Evolutionary conservation across 2,797 vertebrate species (phyloP), one percentile per base, ranked within the genome.

Genomic region (Hippopotamyrus pictus): DNA sequence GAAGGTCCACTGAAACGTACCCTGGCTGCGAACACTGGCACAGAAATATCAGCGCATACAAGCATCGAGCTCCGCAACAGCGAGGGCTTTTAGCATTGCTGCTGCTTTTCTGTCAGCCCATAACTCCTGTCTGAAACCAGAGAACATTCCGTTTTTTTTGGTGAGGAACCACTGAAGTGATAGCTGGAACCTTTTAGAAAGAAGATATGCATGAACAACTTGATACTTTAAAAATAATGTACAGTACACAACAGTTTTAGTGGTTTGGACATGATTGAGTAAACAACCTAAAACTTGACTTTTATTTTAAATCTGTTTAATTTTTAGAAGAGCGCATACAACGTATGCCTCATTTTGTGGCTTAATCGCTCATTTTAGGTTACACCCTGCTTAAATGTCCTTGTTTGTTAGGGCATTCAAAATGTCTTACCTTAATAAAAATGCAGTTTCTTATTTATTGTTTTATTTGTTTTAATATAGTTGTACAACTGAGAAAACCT

Each of bases 61-160:
- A 87, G 90, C 90, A 76, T 82, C 51, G 65, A 89, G 84, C 69
- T 87, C 51, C 48, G 54, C 46, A 88, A 59, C 89, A 83, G 89
- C 62, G 69, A 89, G 86, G 88, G 69, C 6, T 82, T 89, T 89
- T 88, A 88, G 73, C 50, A 59, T 57, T 84, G 65, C 82, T 50
- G 37, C 33, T 65, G 19, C 46, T 88, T 37, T 88, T 53, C 29
- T 88, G 22, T 6, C 33, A 46, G 37, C 41, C 17, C 76, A 82
- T 46, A 41, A 3, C 76, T 46, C 76, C 12, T 19, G 19, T 82
- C 76, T 82, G 76, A 79, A 79, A 19, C 41, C 14, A 22, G 76
- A 46, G 57, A 59, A 22, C 57, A 59, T 59, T n/a, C 57, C n/a
- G n/a, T 22, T 22, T 8, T 22, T 8, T 62, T 62, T 62, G 57